These are phyloP conservation scores for Apolygus lucorum DNA, from an alignment of 1,140 invertebrate genomes.

Conservation along the genomic window DNA sequence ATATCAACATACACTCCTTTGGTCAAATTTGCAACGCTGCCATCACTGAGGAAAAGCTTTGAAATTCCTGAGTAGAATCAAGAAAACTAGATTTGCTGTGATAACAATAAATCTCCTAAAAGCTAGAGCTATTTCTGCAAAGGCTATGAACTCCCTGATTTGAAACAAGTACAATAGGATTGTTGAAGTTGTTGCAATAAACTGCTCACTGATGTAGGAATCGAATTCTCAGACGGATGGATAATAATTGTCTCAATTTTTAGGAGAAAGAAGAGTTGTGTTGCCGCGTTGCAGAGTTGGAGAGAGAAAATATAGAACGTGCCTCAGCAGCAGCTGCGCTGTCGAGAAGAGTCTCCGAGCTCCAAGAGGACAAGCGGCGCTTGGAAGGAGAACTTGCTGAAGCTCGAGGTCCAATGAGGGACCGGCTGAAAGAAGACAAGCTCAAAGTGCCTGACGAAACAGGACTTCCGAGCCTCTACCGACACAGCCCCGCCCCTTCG, in stretches of 20 bases:
- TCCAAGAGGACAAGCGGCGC: slow-evolving; percentile 1
- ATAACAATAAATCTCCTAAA: no score
- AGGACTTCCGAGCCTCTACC: background rate
- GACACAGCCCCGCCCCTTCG: background rate
- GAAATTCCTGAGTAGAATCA: no score
- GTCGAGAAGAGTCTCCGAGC: slow-evolving; percentile 8
- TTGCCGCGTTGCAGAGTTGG: background rate
- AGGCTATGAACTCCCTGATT: no score
- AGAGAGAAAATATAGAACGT: slow-evolving; percentile 2
- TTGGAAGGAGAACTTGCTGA: background rate
- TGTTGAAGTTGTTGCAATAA: no score
- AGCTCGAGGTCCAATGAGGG: background rate
- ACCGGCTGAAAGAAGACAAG: background rate
- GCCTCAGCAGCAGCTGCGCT: background rate
- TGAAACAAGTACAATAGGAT: no score
- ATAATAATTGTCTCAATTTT: background rate
- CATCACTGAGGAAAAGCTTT: no score
- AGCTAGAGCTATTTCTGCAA: no score
- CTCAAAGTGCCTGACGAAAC: background rate
- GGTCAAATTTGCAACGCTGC: no score
- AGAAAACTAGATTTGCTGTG: no score
- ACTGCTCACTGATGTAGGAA: no score
- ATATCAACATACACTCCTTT: no score
- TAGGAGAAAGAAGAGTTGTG: slow-evolving; percentile 1
- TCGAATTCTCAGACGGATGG: no score